Evolutionary conservation across 2,113 vertebrate species (phyloP).

Genomic region (Eretmochelys imbricata): DNA sequence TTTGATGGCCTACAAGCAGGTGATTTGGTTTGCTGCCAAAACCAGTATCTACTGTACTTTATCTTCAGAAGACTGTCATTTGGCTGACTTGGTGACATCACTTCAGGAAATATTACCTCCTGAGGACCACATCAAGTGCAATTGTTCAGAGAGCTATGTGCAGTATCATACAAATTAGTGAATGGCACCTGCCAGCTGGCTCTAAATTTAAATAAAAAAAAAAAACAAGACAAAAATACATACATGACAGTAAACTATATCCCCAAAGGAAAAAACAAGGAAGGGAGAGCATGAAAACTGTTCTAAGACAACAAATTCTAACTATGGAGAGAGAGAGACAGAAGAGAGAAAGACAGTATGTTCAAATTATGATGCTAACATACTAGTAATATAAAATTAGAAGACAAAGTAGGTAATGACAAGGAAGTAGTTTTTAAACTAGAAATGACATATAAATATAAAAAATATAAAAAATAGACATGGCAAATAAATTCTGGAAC

Average conservation of each 20-base stretch:
- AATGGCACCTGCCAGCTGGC: not conserved
- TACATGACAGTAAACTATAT: not conserved
- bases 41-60: not conserved
- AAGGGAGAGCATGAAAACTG: not conserved
- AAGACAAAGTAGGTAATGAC: conserved; percentile 8
- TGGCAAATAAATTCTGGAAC: conserved; percentile 51
- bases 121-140: conserved; percentile 1
- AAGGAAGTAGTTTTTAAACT: conserved; percentile 5
- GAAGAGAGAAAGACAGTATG: not conserved
- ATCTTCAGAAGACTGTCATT: not conserved
- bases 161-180: conserved; percentile 11
- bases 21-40: not conserved
- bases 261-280: not conserved
- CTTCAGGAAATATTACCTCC: not conserved
- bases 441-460: too few relatives aligned
- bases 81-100: not conserved
- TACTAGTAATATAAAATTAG: not conserved
- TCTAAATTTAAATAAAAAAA: not conserved
- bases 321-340: not conserved
- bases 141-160: not conserved
- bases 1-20: not conserved
- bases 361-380: not conserved
- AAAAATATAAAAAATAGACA: too few relatives aligned
- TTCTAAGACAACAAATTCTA: not conserved
- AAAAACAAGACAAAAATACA: not conserved